phyloP scores from a whole-genome alignment of 2,888 invertebrate genomes.

The Ennomos quercinarius region DNA sequence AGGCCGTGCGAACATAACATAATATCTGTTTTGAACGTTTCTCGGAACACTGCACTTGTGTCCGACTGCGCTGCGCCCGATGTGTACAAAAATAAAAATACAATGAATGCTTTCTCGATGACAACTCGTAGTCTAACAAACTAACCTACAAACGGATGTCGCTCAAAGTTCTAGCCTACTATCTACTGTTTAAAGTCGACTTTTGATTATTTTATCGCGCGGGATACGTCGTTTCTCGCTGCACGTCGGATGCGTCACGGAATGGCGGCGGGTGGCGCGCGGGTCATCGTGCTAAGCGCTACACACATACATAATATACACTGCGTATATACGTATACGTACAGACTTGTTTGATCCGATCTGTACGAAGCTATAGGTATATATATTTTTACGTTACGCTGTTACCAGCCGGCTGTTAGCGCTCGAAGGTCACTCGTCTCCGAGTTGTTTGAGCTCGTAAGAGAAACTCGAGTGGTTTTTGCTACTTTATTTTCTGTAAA shows the following conservation, averaged over 20 bases:
- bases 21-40: conserved; percentile 67
- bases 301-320: conserved; percentile 51
- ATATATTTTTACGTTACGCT: conserved; percentile 65
- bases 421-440: conserved; percentile 74
- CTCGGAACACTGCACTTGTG: conserved; percentile 76
- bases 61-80: conserved; percentile 52
- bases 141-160: conserved; percentile 46
- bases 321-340: conserved; percentile 48
- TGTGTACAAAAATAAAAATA: conserved; percentile 75
- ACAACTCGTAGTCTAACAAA: conserved; percentile 41
- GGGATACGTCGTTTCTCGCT: conserved; percentile 55
- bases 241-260: conserved; percentile 68
- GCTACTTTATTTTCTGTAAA: conserved; percentile 38
- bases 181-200: conserved; percentile 41
- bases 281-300: conserved; percentile 77
- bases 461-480: conserved; percentile 40
- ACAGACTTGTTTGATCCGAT: conserved; percentile 64
- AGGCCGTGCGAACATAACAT: conserved; percentile 41
- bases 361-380: conserved; percentile 55
- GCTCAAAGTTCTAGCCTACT: conserved; percentile 44
- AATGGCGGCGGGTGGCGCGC: conserved; percentile 66
- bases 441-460: conserved; percentile 36
- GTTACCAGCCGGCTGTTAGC: conserved; percentile 76
- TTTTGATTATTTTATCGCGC: conserved; percentile 37
- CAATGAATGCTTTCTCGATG: conserved; percentile 75